Evolutionary conservation across 2,113 vertebrate genomes (phyloP), one percentile per base, ranked within the genome.

Genomic region (Macrotus californicus): DNA sequence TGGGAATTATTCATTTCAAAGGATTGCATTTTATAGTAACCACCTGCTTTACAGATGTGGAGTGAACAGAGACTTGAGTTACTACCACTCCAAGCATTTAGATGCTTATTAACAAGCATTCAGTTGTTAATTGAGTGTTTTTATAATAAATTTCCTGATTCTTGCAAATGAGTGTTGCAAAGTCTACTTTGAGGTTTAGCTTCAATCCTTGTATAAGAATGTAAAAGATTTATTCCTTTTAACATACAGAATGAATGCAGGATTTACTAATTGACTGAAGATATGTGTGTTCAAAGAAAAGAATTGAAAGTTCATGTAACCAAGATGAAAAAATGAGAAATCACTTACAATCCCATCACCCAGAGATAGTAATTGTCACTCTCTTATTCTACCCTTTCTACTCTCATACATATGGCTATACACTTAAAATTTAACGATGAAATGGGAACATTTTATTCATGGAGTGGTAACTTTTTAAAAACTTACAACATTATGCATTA

Each of bases 271-370:
- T 77, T 75, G 48, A 54, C 31, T 91, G 14, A 75, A 11, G 89
- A 29, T 88, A 43, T 72, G 36, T 91, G 16, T 89, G 18, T 70
- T 83, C 56, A 9, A 64, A 95, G 34, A 67, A 81, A 92, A 90
- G 70, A 76, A 7, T 61, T 43, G 26, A 70, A 92, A 87, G 84
- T 52, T 61, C 26, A n/a, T 75, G 22, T 48, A 89, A 89, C 43
- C 61, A 69, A 89, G 89, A 69, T 79, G 66, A 90, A 91, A 95
- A 89, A 91, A 69, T 79, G 66, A 90, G 85, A 95, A 80, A 59
- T 94, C 15, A 52, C 2, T 41, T 46, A 19, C 26, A 54, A 52
- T 88, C 6, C 14, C 21, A 36, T 87, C 39, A 34, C 43, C 46
- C 29, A n/a, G 54, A 59, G 43, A 31, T 75, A 26, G 56, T 91